Evolutionary conservation across 2,113 vertebrate species (phyloP), one percentile per base, ranked within the genome.

Genomic region (Peromyscus leucopus): DNA sequence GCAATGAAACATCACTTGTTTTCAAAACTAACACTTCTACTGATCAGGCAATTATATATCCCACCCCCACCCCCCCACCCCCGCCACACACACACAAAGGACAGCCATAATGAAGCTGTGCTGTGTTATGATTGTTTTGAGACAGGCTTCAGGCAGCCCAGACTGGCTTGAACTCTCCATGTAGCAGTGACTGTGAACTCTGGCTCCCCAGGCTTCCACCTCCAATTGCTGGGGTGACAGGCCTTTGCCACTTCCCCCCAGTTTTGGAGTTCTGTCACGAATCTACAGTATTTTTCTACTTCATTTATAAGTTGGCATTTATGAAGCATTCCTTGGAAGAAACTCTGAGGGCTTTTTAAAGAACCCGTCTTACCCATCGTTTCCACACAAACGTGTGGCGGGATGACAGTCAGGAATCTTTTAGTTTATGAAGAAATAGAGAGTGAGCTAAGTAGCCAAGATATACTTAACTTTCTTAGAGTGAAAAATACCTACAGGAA

Each of bases 401-500:
- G 85, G 21, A 15, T 7, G 4, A 13, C 42, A 59, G 93, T 65
- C 6, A 31, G 48, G 0, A 39, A 82, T 92, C 88, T 85, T 93
- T 55, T 74, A 92, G 79, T 78, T 91, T 78, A 59, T 16, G n/a
- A 78, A 67, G 80, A 86, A 78, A 61, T 2, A 21, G 22, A n/a
- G 31, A 95, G 69, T 31, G 15, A 17, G 69, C 26, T 19, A 17
- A 80, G 39, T 12, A 12, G 48, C 72, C 36, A 6, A 22, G 36
- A 80, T 71, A 67, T 51, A 36, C 22, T 42, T 42, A 42, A 42
- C 42, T 42, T 63, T 39, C 42, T 0, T 8, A 6, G 48, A 76
- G 22, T 93, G 89, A 83, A 96, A 95, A 93, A 96, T 26, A 26
- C 21, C 65, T 28, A 19, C 61, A 93, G 42, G 74, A 67, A 46